Conservation (phyloP, 1,140 invertebrate species). For the Chelonus insularis region DNA sequence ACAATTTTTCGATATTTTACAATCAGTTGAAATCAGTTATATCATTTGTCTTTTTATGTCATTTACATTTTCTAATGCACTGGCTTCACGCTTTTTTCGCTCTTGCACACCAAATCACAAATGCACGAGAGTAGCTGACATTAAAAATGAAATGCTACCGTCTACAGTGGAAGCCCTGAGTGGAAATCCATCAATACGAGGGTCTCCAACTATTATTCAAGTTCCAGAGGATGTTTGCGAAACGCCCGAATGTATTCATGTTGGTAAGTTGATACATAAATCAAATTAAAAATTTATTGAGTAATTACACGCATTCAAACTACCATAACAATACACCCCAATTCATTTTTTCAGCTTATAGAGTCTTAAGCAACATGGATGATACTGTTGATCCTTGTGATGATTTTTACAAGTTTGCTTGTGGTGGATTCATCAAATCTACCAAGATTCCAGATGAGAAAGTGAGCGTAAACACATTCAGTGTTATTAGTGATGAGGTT, state of each 20-base stretch:
- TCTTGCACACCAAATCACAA: conserved; percentile 27
- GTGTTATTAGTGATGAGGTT: conserved; percentile 76
- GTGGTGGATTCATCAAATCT: conserved; percentile 45
- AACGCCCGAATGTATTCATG: conserved; percentile 69
- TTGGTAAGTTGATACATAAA: conserved; percentile 53
- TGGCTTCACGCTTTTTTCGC: conserved; percentile 30
- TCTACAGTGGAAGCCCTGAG: conserved; percentile 54
- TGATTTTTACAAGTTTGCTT: conserved; percentile 81
- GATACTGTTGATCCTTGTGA: conserved; percentile 70
- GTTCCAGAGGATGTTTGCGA: conserved; percentile 61
- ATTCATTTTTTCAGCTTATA: conserved; percentile 58
- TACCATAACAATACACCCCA: background rate
- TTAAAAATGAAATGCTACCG: conserved; percentile 50
- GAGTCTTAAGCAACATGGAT: conserved; percentile 63
- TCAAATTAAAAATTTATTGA: background rate
- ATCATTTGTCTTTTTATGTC: conserved; percentile 18
- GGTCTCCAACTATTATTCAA: conserved; percentile 31
- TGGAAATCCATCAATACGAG: conserved; percentile 17
- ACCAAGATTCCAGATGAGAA: conserved; percentile 69
- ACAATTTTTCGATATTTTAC: no score
- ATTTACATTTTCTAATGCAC: conserved; percentile 31
- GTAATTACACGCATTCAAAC: background rate
- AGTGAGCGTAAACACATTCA: conserved; percentile 76
- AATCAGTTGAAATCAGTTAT: no score
- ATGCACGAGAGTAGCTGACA: conserved; percentile 37